Base-by-base conservation (phyloP, 1,140 invertebrate species). In the Drosophila pseudoobscura region DNA sequence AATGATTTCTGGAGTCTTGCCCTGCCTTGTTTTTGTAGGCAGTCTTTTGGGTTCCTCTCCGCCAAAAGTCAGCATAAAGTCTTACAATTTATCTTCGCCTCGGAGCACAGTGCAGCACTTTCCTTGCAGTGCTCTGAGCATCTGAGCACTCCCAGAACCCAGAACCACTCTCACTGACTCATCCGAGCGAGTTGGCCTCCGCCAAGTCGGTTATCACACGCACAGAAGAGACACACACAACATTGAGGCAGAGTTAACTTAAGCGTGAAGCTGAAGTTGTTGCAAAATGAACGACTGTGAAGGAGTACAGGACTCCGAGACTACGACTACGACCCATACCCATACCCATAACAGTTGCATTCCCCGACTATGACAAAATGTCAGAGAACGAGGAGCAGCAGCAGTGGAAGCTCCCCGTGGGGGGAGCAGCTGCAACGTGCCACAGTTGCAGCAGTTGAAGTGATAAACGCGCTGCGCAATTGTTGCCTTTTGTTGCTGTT, bases 391-490 rank as follows among this genome's bases (percentile, higher is more conserved):
- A 5, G 24, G 3, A 26, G 24, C 24, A 26, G 24, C 5, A 5
- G 4, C 24, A 26, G 8, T 17, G 22, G 29, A 8, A 52, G 51
- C n/a, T 1, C 22, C 49, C 13, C 22, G 45, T 2, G 22, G 47
- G 43, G 65, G 9, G 11, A 69, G 50, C 76, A 68, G 66, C 54
- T 60, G 44, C 54, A 50, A 65, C 58, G 31, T 69, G 66, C 51
- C 66, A 52, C 51, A 53, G 46, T 65, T 66, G 50, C 44, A 71
- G 15, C 59, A 60, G 56, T 17, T 55, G 57, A 51, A 56, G 53
- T 79, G 77, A 80, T 80, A 80, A 75, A 70, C 71, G 56, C 62
- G 44, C 51, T 71, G 53, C 24, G 60, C 64, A 80, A 62, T 75
- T 75, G 46, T 54, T 78, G 56, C 11, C 35, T 11, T 11, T 11